Conservation (phyloP, 2,888 invertebrate genomes). For the Gasteruption jaculator region DNA sequence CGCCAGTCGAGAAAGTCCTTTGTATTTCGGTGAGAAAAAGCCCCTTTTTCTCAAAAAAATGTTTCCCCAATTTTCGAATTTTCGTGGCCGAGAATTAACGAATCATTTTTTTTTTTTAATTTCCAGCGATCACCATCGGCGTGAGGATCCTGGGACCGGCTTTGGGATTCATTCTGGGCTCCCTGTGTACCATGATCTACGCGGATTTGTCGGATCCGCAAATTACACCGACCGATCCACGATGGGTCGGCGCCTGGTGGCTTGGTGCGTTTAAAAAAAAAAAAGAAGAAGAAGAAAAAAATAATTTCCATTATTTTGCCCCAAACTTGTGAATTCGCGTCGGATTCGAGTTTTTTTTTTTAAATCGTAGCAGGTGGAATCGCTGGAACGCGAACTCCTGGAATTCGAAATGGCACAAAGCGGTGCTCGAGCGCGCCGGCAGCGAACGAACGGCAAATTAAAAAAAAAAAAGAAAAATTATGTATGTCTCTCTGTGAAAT, state of each 20-base stretch:
- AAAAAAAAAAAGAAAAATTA: no score
- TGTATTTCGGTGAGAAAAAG: conserved; percentile 75
- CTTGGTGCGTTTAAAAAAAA: conserved; percentile 61
- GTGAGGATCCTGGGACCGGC: conserved; percentile 88
- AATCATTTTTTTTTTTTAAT: background rate
- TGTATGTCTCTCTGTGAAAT: no score
- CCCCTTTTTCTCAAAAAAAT: background rate
- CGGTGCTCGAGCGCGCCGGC: no score
- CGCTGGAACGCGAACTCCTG: no score
- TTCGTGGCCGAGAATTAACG: background rate
- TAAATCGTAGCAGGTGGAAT: no score
- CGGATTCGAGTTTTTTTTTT: no score
- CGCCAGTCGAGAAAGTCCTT: conserved; percentile 83
- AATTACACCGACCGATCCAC: conserved; percentile 74
- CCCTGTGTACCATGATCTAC: conserved; percentile 82
- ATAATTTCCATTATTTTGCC: no score
- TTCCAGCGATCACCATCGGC: conserved; percentile 83
- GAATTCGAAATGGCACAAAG: no score
- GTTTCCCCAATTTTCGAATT: background rate
- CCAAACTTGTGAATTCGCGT: no score
- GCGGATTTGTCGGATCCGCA: conserved; percentile 76
- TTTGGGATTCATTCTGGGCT: conserved; percentile 84
- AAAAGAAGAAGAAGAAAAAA: no score
- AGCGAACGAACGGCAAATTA: no score
- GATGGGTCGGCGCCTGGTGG: conserved; percentile 99